These are phyloP conservation scores for Sarcophaga caerulescens DNA, from an alignment of 2,888 invertebrate genomes.

Conservation along the genomic window DNA sequence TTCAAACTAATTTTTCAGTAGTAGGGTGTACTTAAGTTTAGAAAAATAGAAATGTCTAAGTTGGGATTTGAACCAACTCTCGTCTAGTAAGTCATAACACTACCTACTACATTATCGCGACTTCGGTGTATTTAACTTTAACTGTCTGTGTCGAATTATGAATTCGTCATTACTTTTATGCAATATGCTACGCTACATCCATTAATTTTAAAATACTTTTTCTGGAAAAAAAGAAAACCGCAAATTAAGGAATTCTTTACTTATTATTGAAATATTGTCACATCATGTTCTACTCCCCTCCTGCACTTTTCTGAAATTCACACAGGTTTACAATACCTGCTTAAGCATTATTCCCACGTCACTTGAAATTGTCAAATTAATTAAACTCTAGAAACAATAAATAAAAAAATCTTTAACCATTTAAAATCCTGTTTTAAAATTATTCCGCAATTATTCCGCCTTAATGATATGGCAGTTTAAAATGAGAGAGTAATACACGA, in stretches of 20 bases:
- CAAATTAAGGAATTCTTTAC: background rate
- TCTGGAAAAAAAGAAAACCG: too few species aligned
- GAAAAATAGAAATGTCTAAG: too few species aligned
- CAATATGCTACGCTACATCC: too few species aligned
- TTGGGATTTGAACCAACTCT: too few species aligned
- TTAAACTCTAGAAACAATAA: background rate
- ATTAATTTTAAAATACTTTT: too few species aligned
- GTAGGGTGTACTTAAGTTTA: too few species aligned
- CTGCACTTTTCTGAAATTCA: background rate
- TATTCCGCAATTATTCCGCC: slow-evolving; percentile 60
- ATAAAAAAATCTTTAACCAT: background rate
- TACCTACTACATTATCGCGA: too few species aligned
- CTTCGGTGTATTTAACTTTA: too few species aligned
- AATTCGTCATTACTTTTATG: too few species aligned
- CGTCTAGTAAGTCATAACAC: too few species aligned
- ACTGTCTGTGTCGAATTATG: too few species aligned
- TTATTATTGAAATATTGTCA: background rate
- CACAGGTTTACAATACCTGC: background rate
- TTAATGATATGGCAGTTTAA: slow-evolving; percentile 55
- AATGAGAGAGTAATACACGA: background rate
- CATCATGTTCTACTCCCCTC: background rate
- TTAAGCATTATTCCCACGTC: background rate
- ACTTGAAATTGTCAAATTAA: background rate
- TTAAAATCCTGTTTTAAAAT: slow-evolving; percentile 38
- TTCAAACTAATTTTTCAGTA: too few species aligned